Base-by-base conservation (phyloP, 2,888 invertebrate species). In the Autographa gamma region DNA sequence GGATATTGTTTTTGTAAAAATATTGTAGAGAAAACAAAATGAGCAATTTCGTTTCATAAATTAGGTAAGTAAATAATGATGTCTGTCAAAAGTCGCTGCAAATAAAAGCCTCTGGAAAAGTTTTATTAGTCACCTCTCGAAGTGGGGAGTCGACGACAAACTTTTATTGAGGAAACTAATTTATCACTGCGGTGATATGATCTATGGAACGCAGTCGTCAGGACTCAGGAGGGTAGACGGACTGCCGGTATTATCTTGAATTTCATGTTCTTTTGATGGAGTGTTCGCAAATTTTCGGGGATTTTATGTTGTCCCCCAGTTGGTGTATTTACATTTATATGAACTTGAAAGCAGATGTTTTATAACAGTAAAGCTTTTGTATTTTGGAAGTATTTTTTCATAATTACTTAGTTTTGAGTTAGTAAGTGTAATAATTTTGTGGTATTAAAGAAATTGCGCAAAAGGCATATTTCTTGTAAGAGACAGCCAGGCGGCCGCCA, bases 401-500 rank as follows among this genome's bases (percentile, higher is more conserved):
- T 32, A 31, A 11, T n/a, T 16, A 9, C 16, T 19, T 58, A 48
- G 60, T 69, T 41, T n/a, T 18, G 56, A 43, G 18, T 59, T 9
- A 58, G 31, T 13, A 41, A 14, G 11, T 14, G 25, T n/a, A 38
- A 31, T 67, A 60, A 25, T 25, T 25, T 25, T 43, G 38, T 56
- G 19, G 60, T 65, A 52, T 52, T 18, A 31, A 58, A n/a, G 66
- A 52, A 60, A 63, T 25, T 58, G 34, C 25, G 54, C 63, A 52
- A 67, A 68, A 66, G 62, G 63, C 58, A 66, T 56, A 64, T 67
- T 71, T 68, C 63, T 56, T 67, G 63, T 66, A 61, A 77, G 77
- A 84, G 89, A 76, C 90, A 89, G 93, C 79, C 93, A 86, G 89
- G 81, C 91, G 83, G 93, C 80, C 93, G 93, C 93, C 93, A 76